These are phyloP conservation scores for Dipodomys spectabilis DNA, from an alignment of 2,113 vertebrate genomes.

Conservation along the genomic window DNA sequence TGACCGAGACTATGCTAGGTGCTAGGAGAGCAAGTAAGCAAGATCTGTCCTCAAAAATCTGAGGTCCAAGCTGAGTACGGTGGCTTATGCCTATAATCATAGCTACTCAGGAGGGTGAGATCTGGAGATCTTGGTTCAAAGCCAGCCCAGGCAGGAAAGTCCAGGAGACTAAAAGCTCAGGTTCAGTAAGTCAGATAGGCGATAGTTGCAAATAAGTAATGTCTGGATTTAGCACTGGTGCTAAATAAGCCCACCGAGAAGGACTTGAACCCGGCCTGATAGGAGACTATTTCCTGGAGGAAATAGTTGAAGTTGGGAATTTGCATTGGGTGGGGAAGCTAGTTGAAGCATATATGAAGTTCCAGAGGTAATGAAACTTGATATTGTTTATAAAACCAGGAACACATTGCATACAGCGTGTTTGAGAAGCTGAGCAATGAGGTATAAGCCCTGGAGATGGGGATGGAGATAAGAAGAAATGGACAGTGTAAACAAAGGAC, in stretches of 20 bases:
- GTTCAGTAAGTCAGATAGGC: not conserved
- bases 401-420: conserved; percentile 38
- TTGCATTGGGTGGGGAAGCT: not conserved
- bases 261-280: not conserved
- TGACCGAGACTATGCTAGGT: not conserved
- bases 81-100: no score
- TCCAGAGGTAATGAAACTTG: conserved; percentile 50
- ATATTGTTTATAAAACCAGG: conserved; percentile 64
- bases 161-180: not conserved
- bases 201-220: not conserved
- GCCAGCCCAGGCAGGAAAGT: no score
- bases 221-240: not conserved
- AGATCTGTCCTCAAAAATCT: not conserved
- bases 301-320: conserved; percentile 20
- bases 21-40: not conserved
- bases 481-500: not conserved
- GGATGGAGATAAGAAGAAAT: conserved; percentile 30
- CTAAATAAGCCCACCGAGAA: conserved; percentile 55
- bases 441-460: conserved; percentile 44
- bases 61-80: no score
- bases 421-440: conserved; percentile 62
- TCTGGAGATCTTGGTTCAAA: no score
- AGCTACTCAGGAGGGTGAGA: no score
- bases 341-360: conserved; percentile 11
- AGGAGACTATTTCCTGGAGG: conserved; percentile 52